Evolutionary conservation across 30 jellyfish, hydroid and myxozoan genomes (phyloP).

Genomic region (Phacellophora camtschatica): DNA sequence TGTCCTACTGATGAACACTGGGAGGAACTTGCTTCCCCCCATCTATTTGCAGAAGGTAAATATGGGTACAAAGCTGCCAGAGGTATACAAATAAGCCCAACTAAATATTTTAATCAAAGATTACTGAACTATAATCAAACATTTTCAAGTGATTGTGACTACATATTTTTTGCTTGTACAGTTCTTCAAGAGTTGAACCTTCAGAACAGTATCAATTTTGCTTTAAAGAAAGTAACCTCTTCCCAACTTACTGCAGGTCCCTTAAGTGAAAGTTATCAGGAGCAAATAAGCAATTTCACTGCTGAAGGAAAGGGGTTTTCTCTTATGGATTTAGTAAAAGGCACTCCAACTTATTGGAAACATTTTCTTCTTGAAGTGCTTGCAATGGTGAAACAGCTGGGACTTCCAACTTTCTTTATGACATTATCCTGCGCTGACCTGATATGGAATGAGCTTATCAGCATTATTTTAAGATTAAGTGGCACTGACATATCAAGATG

Average conservation of each 20-base stretch:
- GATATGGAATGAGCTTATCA: constrained; percentile 5
- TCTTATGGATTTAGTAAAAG: constrained; percentile 36
- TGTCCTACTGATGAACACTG: constrained; percentile 12
- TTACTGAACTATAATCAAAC: constrained; percentile 23
- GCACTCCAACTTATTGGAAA: constrained; percentile 65
- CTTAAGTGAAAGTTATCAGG: constrained; percentile 17
- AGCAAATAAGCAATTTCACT: neutral
- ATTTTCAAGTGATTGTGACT: constrained; percentile 13
- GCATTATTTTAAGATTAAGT: neutral
- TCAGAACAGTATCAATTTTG: constrained; percentile 12
- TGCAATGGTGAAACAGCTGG: constrained; percentile 63
- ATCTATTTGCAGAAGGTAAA: constrained; percentile 33
- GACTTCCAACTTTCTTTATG: constrained; percentile 43
- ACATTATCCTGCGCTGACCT: constrained; percentile 54
- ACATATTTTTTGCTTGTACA: constrained; percentile 18
- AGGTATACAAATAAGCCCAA: constrained; percentile 1
- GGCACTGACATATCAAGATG: neutral
- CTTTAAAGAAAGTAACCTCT: constrained; percentile 5
- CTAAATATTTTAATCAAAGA: constrained; percentile 27
- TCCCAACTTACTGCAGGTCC: constrained; percentile 43
- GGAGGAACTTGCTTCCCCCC: constrained; percentile 34
- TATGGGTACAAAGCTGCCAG: constrained; percentile 7
- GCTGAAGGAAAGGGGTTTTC: neutral
- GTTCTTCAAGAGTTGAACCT: constrained; percentile 31
- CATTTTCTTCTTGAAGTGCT: constrained; percentile 35